Evolutionary conservation across 2,888 invertebrate genomes (phyloP).

Genomic region (Torymus auratus): DNA sequence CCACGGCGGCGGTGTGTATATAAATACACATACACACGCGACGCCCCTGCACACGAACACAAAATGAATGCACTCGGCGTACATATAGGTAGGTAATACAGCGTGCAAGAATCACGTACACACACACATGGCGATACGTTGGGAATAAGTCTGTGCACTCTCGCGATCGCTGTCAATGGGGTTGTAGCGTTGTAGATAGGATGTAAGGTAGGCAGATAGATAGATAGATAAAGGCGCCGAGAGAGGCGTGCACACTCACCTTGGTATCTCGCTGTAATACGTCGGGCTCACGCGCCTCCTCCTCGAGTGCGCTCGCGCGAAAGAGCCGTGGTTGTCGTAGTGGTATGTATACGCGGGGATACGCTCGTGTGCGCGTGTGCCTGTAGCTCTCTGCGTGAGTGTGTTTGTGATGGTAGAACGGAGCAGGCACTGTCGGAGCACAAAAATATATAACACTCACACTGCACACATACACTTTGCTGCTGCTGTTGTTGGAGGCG

Average conservation of each 20-base stretch:
- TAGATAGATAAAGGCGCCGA: not conserved
- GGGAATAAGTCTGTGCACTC: not conserved
- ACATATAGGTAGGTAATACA: not conserved
- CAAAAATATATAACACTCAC: too few species aligned
- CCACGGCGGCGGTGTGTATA: not conserved
- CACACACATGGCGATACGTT: not conserved
- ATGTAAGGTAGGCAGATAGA: not conserved
- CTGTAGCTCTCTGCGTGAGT: too few species aligned
- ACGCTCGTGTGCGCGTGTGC: too few species aligned
- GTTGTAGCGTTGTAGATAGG: too few species aligned
- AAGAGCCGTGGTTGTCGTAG: not conserved
- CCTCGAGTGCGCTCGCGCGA: not conserved
- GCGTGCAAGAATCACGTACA: too few species aligned
- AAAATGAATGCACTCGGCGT: too few species aligned
- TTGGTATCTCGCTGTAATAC: conserved; percentile 36
- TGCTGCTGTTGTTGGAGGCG: too few species aligned
- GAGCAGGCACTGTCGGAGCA: too few species aligned
- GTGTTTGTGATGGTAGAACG: too few species aligned
- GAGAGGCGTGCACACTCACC: conserved; percentile 30
- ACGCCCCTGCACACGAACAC: too few species aligned
- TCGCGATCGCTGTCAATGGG: not conserved
- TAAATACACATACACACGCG: not conserved
- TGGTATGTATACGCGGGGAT: too few species aligned
- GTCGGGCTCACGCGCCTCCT: conserved; percentile 34
- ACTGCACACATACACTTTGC: too few species aligned